Percentiles rank a stretch among this genome's conserved stretches.
Conservation (phyloP, 92 coral and sea anemone species). For the Montipora capitata region DNA sequence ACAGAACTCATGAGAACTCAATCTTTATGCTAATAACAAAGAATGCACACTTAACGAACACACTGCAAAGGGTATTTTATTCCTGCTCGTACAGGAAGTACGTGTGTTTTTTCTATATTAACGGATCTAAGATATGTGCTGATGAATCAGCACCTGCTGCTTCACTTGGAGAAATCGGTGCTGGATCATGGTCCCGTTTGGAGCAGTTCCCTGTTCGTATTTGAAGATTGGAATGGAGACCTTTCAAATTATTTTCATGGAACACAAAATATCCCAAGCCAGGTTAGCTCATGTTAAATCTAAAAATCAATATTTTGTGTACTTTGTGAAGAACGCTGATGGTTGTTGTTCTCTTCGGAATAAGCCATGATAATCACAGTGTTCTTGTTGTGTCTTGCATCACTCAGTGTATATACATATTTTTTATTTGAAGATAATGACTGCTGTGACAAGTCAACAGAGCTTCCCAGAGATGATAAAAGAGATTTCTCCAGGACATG, state of each 20-base stretch:
- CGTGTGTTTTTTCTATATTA: neutral
- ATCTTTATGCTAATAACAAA: neutral
- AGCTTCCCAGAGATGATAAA: constrained; percentile 41
- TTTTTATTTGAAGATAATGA: constrained; percentile 56
- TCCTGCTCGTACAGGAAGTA: neutral
- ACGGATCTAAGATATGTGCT: constrained; percentile 69
- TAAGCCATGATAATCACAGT: neutral
- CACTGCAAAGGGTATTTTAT: neutral
- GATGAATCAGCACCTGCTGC: constrained; percentile 79
- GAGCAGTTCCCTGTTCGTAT: constrained; percentile 74
- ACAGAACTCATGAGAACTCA: neutral
- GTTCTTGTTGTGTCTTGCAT: neutral
- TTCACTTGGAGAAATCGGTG: constrained; percentile 69
- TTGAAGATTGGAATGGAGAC: constrained; percentile 86
- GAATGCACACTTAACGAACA: neutral
- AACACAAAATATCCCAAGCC: constrained; percentile 78
- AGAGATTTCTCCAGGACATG: constrained; percentile 55
- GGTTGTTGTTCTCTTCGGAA: neutral
- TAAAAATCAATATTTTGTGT: neutral
- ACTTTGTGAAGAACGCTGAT: neutral
- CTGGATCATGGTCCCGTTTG: constrained; percentile 73
- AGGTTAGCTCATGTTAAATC: constrained; percentile 32
- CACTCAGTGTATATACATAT: neutral
- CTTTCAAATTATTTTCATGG: constrained; percentile 73
- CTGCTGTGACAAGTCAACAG: constrained; percentile 62